Evolutionary conservation across 2,797 vertebrate genomes (phyloP), one percentile per base, ranked within the genome.

Genomic region (Eupleurogrammus muticus): DNA sequence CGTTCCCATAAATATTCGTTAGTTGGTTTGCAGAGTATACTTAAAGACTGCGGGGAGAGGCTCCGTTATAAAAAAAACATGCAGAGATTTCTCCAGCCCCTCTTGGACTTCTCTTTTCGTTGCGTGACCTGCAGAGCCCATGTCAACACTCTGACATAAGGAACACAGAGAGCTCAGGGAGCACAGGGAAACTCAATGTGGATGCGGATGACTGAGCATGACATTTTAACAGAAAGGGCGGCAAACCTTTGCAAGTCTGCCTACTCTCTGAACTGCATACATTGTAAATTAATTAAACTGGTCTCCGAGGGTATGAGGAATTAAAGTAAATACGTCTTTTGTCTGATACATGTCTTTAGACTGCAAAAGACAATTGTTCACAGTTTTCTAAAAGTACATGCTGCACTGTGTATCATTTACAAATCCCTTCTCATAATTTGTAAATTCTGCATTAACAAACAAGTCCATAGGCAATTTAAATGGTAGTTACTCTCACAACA

Each of bases 131-230:
- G 75, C 72, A 83, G 80, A 85, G 71, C 79, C 83, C 81, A 77
- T 85, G 88, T 91, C 89, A 90, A 87, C 81, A 68, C 79, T 69
- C 73, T 92, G 90, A 92, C 89, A 88, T 79, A 61, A 88, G 91
- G 84, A 91, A 86, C 79, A 85, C 78, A 14, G 70, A 79, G 75
- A 87, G 90, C 87, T 87, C 72, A 67, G 91, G 89, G 88, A 92
- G 79, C 79, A 17, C 69, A 60, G 82, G 80, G 78, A 88, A 79
- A 69, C 73, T 84, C 70, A 44, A 32, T 76, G 82, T 70, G 36
- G 68, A 66, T 73, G 81, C 82, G 79, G 82, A 87, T 92, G 90
- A 92, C 88, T 89, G 86, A 74, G 57, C 86, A 65, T 86, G 87
- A 76, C 88, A 88, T 88, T 89, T 90, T 75, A 82, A 82, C 88